Evolutionary conservation across 2,113 vertebrate genomes (phyloP).

Genomic region (Eubucco bourcierii): DNA sequence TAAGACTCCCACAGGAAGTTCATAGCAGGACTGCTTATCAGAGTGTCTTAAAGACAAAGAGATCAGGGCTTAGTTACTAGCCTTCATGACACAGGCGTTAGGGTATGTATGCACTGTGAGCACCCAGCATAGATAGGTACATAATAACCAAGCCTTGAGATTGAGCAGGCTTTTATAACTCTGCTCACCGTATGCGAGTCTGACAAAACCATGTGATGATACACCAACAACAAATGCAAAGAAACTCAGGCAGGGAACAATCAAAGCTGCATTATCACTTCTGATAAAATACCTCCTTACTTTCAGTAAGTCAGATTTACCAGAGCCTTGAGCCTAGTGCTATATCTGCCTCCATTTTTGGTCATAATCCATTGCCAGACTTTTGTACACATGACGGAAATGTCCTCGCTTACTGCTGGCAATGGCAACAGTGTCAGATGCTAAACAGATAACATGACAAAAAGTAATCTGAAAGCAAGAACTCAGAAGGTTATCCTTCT

Average conservation of each 20-base stretch:
- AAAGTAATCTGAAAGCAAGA: neutral
- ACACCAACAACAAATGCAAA: neutral
- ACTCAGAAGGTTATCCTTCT: neutral
- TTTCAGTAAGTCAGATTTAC: neutral
- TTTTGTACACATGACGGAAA: neutral
- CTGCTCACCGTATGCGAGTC: neutral
- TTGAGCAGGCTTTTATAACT: neutral
- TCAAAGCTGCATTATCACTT: neutral
- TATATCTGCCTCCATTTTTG: neutral
- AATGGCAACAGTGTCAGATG: neutral
- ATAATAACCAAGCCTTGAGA: neutral
- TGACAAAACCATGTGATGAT: neutral
- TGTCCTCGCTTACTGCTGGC: neutral
- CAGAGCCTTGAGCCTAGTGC: neutral
- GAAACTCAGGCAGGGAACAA: neutral
- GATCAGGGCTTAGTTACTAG: neutral
- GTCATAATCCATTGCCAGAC: neutral
- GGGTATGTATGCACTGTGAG: neutral
- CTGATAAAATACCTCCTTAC: neutral
- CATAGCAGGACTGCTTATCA: neutral
- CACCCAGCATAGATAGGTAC: neutral
- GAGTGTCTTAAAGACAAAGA: neutral
- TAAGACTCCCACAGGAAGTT: conserved; percentile 11
- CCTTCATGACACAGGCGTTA: neutral
- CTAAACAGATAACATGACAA: neutral